These are phyloP conservation scores for Hypselothyrea guttata DNA, from an alignment of 2,888 invertebrate species.

Conservation along the genomic window DNA sequence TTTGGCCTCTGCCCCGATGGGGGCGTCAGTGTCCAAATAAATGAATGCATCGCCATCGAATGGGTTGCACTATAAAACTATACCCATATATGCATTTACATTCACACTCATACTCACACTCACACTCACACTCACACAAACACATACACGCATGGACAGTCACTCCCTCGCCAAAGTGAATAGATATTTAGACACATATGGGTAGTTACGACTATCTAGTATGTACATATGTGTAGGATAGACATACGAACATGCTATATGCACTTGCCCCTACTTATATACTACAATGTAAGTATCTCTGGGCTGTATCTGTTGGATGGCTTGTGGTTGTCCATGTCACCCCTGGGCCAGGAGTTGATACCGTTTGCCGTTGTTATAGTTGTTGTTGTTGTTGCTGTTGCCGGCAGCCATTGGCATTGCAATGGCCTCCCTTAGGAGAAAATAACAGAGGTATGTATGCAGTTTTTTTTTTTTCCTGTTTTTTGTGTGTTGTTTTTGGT, in stretches of 20 bases:
- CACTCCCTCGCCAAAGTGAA: neutral
- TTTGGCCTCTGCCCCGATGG: slow-evolving; percentile 27
- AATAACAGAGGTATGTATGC: slow-evolving; percentile 51
- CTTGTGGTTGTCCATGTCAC: slow-evolving; percentile 71
- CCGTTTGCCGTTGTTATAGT: slow-evolving; percentile 4
- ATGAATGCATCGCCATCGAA: slow-evolving; percentile 55
- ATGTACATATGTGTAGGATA: too few relatives aligned
- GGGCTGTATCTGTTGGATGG: slow-evolving; percentile 41
- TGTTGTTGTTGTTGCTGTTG: slow-evolving; percentile 2
- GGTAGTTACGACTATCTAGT: slow-evolving; percentile 12
- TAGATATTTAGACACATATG: slow-evolving; percentile 20
- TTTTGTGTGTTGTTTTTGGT: slow-evolving; percentile 10
- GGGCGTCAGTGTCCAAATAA: slow-evolving; percentile 69
- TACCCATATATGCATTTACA: neutral
- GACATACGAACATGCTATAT: neutral
- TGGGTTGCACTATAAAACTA: slow-evolving; percentile 17
- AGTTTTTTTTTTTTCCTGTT: too few relatives aligned
- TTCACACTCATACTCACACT: neutral
- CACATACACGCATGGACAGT: neutral
- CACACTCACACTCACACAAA: neutral
- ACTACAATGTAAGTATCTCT: slow-evolving; percentile 41
- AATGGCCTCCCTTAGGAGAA: slow-evolving; percentile 54
- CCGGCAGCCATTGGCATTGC: slow-evolving; percentile 48
- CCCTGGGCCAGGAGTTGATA: slow-evolving; percentile 41
- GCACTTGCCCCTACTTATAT: slow-evolving; percentile 4